Percentiles rank a stretch among this genome's conserved stretches.
phyloP scores from a whole-genome alignment of 2,113 vertebrate genomes.

The Apodemus sylvaticus region DNA sequence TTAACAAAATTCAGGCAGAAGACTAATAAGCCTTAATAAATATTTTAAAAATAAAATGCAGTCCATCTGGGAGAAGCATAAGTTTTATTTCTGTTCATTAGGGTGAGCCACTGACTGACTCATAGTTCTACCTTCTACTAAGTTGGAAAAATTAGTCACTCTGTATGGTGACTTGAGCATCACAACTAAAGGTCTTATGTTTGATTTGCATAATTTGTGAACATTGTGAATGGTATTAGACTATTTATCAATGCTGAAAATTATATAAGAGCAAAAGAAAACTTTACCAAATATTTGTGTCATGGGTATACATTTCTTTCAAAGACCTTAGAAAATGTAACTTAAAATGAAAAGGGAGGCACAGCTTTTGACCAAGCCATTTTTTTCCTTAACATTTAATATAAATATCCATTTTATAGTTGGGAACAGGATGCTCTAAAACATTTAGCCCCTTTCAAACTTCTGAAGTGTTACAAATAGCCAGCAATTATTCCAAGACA shows the following conservation, averaged over 20 bases:
- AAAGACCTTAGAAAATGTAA: constrained; percentile 19
- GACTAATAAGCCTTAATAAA: constrained; percentile 70
- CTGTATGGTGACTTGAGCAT: not conserved
- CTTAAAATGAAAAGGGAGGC: not conserved
- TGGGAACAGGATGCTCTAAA: not conserved
- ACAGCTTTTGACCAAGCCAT: not conserved
- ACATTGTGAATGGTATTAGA: constrained; percentile 45
- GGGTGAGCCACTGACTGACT: constrained; percentile 61
- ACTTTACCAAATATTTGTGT: not conserved
- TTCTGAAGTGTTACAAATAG: not conserved
- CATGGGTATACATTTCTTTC: not conserved
- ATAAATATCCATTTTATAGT: not conserved
- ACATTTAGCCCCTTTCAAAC: constrained; percentile 38
- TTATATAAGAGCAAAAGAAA: constrained; percentile 47
- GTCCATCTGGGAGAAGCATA: constrained; percentile 70
- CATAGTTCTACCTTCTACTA: constrained; percentile 64
- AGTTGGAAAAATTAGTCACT: constrained; percentile 73
- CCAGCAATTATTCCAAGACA: not conserved
- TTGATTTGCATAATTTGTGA: constrained; percentile 42
- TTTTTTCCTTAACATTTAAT: not conserved
- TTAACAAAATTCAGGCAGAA: constrained; percentile 51
- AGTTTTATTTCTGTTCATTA: constrained; percentile 72
- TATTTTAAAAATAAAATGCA: constrained; percentile 72
- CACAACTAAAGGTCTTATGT: constrained; percentile 43
- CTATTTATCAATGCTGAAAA: constrained; percentile 53